Evolutionary conservation across 53 echinoderm and acorn worm species (phyloP), one percentile per base, ranked within the genome.

Genomic region (Henricia sp.): DNA sequence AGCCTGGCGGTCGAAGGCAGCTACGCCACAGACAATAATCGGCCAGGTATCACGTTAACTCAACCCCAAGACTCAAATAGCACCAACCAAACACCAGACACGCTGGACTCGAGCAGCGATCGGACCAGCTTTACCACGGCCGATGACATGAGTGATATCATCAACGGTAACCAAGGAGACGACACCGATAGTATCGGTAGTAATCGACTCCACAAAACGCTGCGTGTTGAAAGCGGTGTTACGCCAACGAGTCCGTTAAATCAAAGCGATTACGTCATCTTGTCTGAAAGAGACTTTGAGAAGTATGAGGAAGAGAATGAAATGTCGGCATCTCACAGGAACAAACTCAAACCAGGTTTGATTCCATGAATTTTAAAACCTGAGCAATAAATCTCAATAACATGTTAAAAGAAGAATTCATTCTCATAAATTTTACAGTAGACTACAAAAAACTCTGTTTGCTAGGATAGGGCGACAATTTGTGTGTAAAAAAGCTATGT

Each of bases 341-440:
- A 97, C 69, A 97, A 92, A 62, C 86, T 97, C 37, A 97, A 97
- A 78, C 94, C 94, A 85, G 97, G 97, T 97, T 14, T 14, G 8
- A 10, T 10, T 10, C 48, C 14, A 14, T 14, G 12, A 28, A 11
- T 69, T 35, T 69, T 32, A 32, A 33, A 37, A 8, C 8, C 10
- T 32, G 35, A 28, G 12, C 9, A 10, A 69, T 9, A 10, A 35
- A 6, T 60, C 24, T 8, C 20, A 35, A 11, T 6, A 37, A 32
- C 35, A 12, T 35, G 40, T 32, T 69, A 33, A 35, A 33, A 37
- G 17, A n/a, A n/a, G n/a, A n/a, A n/a, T n/a, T n/a, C n/a, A n/a
- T n/a, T n/a, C n/a, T n/a, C n/a, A n/a, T n/a, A n/a, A n/a, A n/a
- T n/a, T n/a, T n/a, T n/a, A n/a, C n/a, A n/a, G n/a, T n/a, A n/a